phyloP scores from a whole-genome alignment of 2,113 vertebrate genomes.

The Oncorhynchus keta region DNA sequence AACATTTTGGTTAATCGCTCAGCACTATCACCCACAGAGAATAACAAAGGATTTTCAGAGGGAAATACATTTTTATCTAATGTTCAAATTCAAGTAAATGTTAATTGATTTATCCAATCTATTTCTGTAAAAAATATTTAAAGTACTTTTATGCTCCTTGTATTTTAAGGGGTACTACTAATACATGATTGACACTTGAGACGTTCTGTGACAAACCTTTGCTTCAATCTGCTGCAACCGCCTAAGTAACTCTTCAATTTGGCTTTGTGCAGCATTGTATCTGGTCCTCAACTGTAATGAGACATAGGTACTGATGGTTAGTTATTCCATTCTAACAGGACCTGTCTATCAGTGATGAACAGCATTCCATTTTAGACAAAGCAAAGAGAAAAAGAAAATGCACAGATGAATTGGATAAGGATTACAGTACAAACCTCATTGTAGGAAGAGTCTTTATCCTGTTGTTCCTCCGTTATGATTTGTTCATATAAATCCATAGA shows the following conservation, averaged over 20 bases:
- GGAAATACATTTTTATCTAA: too few species aligned
- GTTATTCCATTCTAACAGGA: background rate
- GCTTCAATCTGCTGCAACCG: slow-evolving; percentile 85
- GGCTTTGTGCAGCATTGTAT: slow-evolving; percentile 84
- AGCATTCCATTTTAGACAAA: background rate
- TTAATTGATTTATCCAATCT: too few species aligned
- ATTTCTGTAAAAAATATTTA: too few species aligned
- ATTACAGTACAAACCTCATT: slow-evolving; percentile 73
- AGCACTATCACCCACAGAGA: too few species aligned
- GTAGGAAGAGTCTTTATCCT: slow-evolving; percentile 83
- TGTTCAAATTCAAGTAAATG: too few species aligned
- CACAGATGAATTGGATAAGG: background rate
- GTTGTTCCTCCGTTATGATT: slow-evolving; percentile 87
- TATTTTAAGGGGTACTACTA: too few species aligned
- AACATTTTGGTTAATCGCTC: too few species aligned
- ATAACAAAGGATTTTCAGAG: too few species aligned
- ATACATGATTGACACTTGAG: too few species aligned
- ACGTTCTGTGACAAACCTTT: slow-evolving; percentile 75
- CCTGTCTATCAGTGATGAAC: background rate
- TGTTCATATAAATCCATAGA: slow-evolving; percentile 94
- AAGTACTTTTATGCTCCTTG: too few species aligned
- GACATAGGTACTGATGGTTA: background rate
- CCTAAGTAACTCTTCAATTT: slow-evolving; percentile 83
- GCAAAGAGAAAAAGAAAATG: background rate
- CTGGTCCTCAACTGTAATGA: slow-evolving; percentile 80